phyloP scores from a whole-genome alignment of 1,140 invertebrate genomes.

The Drosophila baimaii region DNA sequence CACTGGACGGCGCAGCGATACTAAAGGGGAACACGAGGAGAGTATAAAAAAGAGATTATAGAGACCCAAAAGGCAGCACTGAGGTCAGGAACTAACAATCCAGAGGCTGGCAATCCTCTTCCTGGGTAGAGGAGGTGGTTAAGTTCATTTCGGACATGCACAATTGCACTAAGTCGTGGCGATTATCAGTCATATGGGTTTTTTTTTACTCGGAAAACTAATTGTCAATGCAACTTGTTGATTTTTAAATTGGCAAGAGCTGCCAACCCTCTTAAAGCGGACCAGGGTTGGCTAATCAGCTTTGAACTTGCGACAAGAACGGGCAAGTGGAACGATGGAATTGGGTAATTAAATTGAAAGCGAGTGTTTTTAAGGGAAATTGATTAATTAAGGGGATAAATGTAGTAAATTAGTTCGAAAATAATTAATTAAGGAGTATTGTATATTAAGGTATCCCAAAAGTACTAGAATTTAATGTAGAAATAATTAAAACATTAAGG shows the following conservation, averaged over 20 bases:
- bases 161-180: neutral
- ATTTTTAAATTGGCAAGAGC: neutral
- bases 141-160: neutral
- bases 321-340: neutral
- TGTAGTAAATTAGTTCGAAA: neutral
- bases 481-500: neutral
- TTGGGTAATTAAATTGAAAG: neutral
- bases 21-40: slow-evolving; percentile 38
- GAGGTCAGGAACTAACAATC: slow-evolving; percentile 50
- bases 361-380: neutral
- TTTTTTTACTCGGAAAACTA: neutral
- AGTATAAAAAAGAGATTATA: slow-evolving; percentile 24
- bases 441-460: neutral
- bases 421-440: neutral
- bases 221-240: slow-evolving; percentile 15
- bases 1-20: slow-evolving; percentile 77
- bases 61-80: neutral
- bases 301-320: neutral
- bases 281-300: neutral
- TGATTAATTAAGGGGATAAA: neutral
- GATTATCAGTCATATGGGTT: neutral
- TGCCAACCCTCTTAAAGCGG: neutral
- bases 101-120: slow-evolving; percentile 23
- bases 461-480: neutral
- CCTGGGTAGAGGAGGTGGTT: neutral